Percentiles rank a stretch among this genome's conserved stretches.
These are phyloP conservation scores for Thysanoteuthis rhombus DNA, from an alignment of 2,888 invertebrate genomes.

Conservation along the genomic window DNA sequence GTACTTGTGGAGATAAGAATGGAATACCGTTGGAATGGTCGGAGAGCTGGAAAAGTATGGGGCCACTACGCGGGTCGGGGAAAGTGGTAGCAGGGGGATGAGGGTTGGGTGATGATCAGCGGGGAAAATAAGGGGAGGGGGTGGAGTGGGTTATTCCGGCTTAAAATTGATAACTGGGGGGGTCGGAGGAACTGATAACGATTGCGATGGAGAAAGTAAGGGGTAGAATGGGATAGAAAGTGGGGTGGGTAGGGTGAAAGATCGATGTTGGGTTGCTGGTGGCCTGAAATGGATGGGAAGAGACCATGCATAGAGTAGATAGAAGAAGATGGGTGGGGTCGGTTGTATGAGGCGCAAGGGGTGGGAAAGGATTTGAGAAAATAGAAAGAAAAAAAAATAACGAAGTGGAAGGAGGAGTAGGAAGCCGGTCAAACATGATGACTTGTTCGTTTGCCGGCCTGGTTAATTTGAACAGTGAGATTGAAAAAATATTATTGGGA, in stretches of 20 bases:
- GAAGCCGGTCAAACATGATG: background rate
- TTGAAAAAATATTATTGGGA: background rate
- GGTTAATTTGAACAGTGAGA: background rate
- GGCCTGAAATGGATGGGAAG: background rate
- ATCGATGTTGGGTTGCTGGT: background rate
- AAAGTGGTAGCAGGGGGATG: background rate
- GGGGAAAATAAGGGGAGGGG: background rate
- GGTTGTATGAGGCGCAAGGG: background rate
- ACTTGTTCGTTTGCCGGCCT: background rate
- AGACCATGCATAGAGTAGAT: background rate
- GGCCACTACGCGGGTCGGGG: background rate
- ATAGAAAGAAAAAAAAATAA: slow-evolving; percentile 1
- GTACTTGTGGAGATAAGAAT: background rate
- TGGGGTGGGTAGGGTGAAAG: background rate
- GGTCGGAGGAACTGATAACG: background rate
- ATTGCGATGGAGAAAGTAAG: background rate
- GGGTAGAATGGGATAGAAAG: background rate
- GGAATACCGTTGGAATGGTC: background rate
- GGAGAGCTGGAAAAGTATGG: background rate
- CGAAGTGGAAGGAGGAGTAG: background rate
- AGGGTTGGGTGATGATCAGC: background rate
- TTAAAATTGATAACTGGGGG: background rate
- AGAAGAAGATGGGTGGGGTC: background rate
- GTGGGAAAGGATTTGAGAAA: background rate
- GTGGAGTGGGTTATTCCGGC: background rate